Evolutionary conservation across 2,888 invertebrate genomes (phyloP).

Genomic region (Chromoteleia sp.): DNA sequence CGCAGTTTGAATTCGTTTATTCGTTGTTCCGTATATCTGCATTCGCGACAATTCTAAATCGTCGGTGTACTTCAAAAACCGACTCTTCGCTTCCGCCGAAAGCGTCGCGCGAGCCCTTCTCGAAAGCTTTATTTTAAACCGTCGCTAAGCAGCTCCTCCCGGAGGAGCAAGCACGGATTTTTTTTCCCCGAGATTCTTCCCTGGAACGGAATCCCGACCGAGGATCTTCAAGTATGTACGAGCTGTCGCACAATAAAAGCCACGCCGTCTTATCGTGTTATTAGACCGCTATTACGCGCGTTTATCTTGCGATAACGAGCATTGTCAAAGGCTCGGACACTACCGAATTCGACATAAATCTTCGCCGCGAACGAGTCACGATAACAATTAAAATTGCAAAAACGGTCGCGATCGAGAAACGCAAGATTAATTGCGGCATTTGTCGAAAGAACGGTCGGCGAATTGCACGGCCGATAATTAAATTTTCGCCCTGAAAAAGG

Average conservation of each 20-base stretch:
- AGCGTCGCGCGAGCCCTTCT: constrained; percentile 48
- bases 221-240: constrained; percentile 63
- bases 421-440: constrained; percentile 16
- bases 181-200: constrained; percentile 60
- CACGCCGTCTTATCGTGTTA: constrained; percentile 65
- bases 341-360: constrained; percentile 59
- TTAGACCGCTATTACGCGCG: constrained; percentile 65
- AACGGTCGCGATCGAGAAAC: constrained; percentile 12
- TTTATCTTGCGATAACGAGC: constrained; percentile 53
- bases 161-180: constrained; percentile 44
- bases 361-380: constrained; percentile 26
- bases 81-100: constrained; percentile 25
- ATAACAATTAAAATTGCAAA: constrained; percentile 52
- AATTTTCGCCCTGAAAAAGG: constrained; percentile 5
- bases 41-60: too few species aligned
- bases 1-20: too few species aligned
- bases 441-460: constrained; percentile 7
- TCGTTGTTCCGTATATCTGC: too few species aligned
- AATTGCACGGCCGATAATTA: constrained; percentile 27
- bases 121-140: constrained; percentile 50
- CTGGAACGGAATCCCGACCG: constrained; percentile 57
- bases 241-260: constrained; percentile 68
- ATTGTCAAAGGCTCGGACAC: constrained; percentile 44
- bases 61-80: too few species aligned
- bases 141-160: constrained; percentile 48